These are phyloP conservation scores for Drosophila athabasca DNA, from an alignment of 1,140 invertebrate genomes.

Conservation along the genomic window DNA sequence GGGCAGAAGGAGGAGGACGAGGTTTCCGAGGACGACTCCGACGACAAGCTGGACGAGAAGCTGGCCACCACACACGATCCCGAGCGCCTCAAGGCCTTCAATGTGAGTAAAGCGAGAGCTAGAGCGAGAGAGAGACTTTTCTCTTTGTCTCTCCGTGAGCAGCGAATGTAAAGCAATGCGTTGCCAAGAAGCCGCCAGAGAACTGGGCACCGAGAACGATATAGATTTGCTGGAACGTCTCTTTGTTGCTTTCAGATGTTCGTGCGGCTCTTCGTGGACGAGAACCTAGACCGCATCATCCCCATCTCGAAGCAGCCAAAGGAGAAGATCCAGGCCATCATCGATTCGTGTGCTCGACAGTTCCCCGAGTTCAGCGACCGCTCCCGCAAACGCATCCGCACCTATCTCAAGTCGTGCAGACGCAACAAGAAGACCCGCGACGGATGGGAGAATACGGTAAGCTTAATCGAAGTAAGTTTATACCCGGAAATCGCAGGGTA, in stretches of 20 bases:
- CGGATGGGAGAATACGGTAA: conserved; percentile 84
- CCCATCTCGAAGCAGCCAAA: conserved; percentile 99
- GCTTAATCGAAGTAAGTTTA: conserved; percentile 10
- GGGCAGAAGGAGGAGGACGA: conserved; percentile 98
- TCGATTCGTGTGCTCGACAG: conserved; percentile 97
- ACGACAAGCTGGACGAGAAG: conserved; percentile 93
- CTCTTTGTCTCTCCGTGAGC: conserved; percentile 20
- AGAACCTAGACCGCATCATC: conserved; percentile 97
- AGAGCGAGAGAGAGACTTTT: conserved; percentile 17
- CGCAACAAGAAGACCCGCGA: conserved; percentile 96
- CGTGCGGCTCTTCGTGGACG: conserved; percentile 97
- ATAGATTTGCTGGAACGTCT: conserved; percentile 3
- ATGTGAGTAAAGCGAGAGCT: conserved; percentile 88
- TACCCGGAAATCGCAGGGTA: background rate
- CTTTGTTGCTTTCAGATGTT: conserved; percentile 92
- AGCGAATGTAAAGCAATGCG: conserved; percentile 75
- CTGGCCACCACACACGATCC: conserved; percentile 92
- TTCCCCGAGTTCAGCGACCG: conserved; percentile 98
- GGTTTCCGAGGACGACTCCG: conserved; percentile 94
- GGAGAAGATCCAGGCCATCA: conserved; percentile 98
- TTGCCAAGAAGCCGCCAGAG: conserved; percentile 59
- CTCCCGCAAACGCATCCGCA: conserved; percentile 96
- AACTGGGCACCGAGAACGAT: background rate
- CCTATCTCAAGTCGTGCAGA: conserved; percentile 97
- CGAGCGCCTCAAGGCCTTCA: conserved; percentile 97